These are phyloP conservation scores for Dendrocincla fuliginosa DNA, from an alignment of 2,797 vertebrate species.

Conservation along the genomic window DNA sequence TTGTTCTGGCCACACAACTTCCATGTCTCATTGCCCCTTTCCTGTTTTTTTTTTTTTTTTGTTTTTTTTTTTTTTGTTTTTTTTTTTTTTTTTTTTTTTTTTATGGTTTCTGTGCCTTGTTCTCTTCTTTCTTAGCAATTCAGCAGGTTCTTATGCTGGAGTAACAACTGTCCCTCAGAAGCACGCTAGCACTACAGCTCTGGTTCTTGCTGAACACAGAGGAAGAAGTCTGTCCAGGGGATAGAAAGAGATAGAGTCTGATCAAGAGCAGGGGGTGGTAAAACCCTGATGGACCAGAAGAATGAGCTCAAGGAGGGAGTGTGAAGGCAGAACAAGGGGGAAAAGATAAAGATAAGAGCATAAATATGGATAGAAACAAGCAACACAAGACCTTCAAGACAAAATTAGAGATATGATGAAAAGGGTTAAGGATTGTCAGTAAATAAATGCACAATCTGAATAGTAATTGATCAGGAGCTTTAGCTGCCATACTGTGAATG, in stretches of 20 bases:
- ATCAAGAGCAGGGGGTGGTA: neutral
- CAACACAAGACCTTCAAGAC: neutral
- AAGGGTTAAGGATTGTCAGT: neutral
- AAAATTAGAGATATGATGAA: neutral
- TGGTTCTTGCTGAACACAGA: neutral
- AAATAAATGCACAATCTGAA: neutral
- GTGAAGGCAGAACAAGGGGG: neutral
- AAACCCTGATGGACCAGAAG: neutral
- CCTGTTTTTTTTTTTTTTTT: neutral
- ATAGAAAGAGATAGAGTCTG: rapidly evolving
- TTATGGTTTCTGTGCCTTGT: neutral
- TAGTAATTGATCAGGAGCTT: neutral
- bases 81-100: neutral
- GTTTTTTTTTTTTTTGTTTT: neutral
- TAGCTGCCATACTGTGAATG: neutral
- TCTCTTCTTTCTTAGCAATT: neutral
- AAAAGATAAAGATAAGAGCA: neutral
- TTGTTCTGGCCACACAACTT: neutral
- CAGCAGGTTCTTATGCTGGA: neutral
- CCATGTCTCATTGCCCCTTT: neutral
- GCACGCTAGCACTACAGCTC: neutral
- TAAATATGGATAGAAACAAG: neutral
- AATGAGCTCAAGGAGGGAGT: neutral
- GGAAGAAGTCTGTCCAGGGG: neutral
- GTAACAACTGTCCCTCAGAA: neutral